Conservation (phyloP, 2,888 invertebrate genomes). For the Punctoribates punctum region DNA sequence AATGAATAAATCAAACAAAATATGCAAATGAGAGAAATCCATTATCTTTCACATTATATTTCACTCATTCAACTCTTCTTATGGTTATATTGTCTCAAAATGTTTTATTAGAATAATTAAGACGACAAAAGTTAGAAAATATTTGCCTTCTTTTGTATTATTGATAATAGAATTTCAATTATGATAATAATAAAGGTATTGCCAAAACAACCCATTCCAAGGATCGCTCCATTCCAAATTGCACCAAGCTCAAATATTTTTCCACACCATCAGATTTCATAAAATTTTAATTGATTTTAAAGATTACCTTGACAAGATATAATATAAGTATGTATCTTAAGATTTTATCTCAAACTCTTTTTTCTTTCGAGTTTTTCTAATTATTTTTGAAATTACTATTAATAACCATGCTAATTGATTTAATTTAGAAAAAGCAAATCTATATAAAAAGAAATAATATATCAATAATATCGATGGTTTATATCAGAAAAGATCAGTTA, state of each 20-base stretch:
- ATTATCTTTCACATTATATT: neutral
- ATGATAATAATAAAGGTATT: neutral
- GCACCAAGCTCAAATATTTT: too few species aligned
- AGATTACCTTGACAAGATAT: too few species aligned
- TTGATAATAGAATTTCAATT: neutral
- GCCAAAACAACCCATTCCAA: too few species aligned
- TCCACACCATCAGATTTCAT: too few species aligned
- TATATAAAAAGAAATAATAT: neutral
- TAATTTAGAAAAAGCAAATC: too few species aligned
- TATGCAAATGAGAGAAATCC: conserved; percentile 1
- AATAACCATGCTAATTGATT: too few species aligned
- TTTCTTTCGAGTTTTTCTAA: too few species aligned
- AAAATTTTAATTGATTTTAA: neutral
- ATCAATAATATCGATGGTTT: neutral
- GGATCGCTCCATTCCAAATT: too few species aligned
- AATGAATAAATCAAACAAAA: conserved; percentile 30
- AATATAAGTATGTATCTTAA: too few species aligned
- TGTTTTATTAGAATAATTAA: conserved; percentile 12
- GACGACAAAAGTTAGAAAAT: neutral
- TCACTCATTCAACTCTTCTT: neutral
- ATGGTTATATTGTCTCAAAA: neutral
- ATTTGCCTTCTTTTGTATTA: conserved; percentile 4
- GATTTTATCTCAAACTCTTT: too few species aligned
- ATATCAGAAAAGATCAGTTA: too few species aligned
- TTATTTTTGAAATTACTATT: too few species aligned